A percentile compares a stretch with the other conserved stretches of the same genome.
These are phyloP conservation scores for Magallana angulata DNA, from an alignment of 1,140 invertebrate species.

Conservation along the genomic window DNA sequence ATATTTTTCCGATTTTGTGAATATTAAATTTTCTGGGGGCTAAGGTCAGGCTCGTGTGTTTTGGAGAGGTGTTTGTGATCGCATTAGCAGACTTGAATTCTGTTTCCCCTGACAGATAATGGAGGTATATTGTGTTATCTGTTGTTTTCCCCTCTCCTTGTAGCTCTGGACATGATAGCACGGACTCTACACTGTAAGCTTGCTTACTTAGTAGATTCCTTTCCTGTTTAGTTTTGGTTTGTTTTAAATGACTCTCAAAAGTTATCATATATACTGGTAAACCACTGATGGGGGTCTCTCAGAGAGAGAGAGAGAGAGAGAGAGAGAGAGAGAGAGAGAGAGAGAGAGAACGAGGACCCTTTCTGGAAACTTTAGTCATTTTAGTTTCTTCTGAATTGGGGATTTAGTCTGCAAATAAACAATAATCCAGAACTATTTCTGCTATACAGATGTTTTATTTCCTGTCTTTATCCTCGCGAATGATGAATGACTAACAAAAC, in stretches of 20 bases:
- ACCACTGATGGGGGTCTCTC: too few relatives aligned
- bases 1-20: background rate
- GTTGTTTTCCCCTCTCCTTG: background rate
- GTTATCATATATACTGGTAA: too few relatives aligned
- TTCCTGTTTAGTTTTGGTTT: background rate
- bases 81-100: background rate
- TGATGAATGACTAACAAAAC: background rate
- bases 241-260: background rate
- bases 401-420: background rate
- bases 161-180: constrained; percentile 16
- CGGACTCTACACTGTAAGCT: background rate
- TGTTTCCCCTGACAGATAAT: constrained; percentile 22
- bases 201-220: background rate
- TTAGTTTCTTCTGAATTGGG: background rate
- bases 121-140: constrained; percentile 18
- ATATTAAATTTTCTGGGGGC: background rate
- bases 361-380: background rate
- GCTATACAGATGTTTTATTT: constrained; percentile 6
- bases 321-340: too few relatives aligned
- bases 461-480: background rate
- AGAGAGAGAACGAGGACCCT: too few relatives aligned
- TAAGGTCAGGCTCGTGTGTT: constrained; percentile 21
- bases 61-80: background rate
- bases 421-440: background rate
- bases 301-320: too few relatives aligned